Evolutionary conservation across 2,113 vertebrate genomes (phyloP), one percentile per base, ranked within the genome.

Genomic region (Parotia lawesii): DNA sequence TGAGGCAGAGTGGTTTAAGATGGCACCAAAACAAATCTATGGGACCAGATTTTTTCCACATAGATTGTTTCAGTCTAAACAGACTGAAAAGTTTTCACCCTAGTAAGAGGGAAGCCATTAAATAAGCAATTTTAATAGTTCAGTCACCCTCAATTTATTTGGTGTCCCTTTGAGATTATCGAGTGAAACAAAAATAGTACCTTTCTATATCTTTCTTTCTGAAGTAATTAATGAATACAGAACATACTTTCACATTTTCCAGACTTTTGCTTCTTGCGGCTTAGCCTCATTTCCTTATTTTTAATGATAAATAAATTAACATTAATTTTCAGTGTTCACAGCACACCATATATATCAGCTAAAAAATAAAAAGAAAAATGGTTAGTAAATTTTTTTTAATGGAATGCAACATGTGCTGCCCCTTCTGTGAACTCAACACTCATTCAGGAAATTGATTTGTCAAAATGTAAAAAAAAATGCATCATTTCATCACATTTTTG

Each of bases 51-150:
- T 94, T 97, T 97, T 97, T 97, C 95, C 96, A 96, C 94, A 81
- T 97, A 97, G 95, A 98, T 97, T 97, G 94, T 97, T 97, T 97
- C 90, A 95, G 94, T 94, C 92, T 97, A 97, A 97, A 96, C 93
- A 97, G 90, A 93, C 92, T 95, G 87, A 96, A 96, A 97, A 94
- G 91, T 79, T 97, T 97, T 97, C 93, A 94, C 92, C 48, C 51
- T 94, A 86, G 89, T 90, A 92, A 94, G 94, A 96, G 72, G 92
- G 94, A 94, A 87, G 84, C 72, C 90, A 87, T 97, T 97, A 97
- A 97, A 97, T 96, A 97, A 97, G 91, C 85, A 31, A 78, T 92
- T 97, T 97, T 96, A 97, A 94, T 96, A 96, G 90, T 87, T 92
- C 93, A 94, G 90, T 97, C 85, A 96, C 85, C 86, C 96, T 96